These are phyloP conservation scores for Cyrtorhinus lividipennis DNA, from an alignment of 1,140 invertebrate genomes.

Conservation along the genomic window DNA sequence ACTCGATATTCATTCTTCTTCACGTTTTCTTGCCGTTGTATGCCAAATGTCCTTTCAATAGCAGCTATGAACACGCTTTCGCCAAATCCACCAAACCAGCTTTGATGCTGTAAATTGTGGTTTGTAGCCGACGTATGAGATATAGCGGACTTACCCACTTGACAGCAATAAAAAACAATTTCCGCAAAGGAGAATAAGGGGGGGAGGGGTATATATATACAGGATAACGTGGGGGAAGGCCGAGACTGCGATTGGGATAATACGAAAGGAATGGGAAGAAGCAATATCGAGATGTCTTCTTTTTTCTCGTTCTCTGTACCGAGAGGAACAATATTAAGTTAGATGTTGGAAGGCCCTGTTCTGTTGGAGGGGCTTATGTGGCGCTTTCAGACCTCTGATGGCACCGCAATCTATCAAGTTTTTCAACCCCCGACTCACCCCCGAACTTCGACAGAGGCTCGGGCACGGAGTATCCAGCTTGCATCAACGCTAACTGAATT, in stretches of 20 bases:
- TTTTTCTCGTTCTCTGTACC: background rate
- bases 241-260: background rate
- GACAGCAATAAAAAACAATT: background rate
- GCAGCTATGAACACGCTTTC: no score
- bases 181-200: background rate
- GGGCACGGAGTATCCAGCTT: background rate
- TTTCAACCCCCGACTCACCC: no score
- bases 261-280: background rate
- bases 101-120: no score
- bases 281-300: background rate
- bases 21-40: no score
- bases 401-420: background rate
- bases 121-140: no score
- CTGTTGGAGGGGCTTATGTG: background rate
- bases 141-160: no score
- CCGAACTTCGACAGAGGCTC: background rate
- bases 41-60: no score
- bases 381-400: background rate
- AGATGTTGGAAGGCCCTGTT: no score
- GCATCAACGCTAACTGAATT: slow-evolving; percentile 6
- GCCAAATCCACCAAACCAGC: no score
- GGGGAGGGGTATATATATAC: no score
- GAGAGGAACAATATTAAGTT: slow-evolving; percentile 6
- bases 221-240: no score
- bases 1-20: no score